Evolutionary conservation across 2,888 invertebrate species (phyloP), one percentile per base, ranked within the genome.

Genomic region (Phengaris arion): DNA sequence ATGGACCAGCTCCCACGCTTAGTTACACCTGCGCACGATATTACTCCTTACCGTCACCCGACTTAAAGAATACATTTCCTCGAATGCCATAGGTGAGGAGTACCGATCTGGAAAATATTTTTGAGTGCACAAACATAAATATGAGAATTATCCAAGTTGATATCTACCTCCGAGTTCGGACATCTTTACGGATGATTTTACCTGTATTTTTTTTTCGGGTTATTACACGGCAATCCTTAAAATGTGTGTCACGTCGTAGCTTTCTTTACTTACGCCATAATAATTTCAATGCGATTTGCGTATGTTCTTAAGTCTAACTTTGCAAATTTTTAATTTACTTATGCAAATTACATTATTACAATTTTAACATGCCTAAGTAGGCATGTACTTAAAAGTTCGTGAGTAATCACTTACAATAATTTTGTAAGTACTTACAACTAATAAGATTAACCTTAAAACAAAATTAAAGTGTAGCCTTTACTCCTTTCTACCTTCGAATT

Each of bases 1-100:
- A 92, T 94, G 95, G 91, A 93, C 88, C 83, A 85, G 85, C 89
- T 95, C 95, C 93, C 95, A 95, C 93, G 92, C 84, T 87, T 84
- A 80, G 80, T 72, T 79, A 83, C 90, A 90, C 92, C 92, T 91
- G 91, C 92, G 88, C 81, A 87, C 89, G 83, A 92, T 86, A 87
- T 86, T 90, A 86, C 84, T 84, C 91, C 91, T 90, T 92, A 91
- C 86, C 85, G 83, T 74, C 70, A 77, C 76, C 81, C 82, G 85
- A 82, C 84, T 83, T 83, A 91, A 81, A 81, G 88, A 85, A 83
- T 87, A 90, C 85, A 88, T 87, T 89, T 80, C 86, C 82, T 79
- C 86, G 85, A 85, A 86, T 81, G 81, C 78, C 79, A 74, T 77
- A 79, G 79, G 79, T 81, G 81, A 84, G 83, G 81, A 86, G 83